Evolutionary conservation across 1,140 invertebrate genomes (phyloP), one percentile per base, ranked within the genome.

Genomic region (Papilio dardanus): DNA sequence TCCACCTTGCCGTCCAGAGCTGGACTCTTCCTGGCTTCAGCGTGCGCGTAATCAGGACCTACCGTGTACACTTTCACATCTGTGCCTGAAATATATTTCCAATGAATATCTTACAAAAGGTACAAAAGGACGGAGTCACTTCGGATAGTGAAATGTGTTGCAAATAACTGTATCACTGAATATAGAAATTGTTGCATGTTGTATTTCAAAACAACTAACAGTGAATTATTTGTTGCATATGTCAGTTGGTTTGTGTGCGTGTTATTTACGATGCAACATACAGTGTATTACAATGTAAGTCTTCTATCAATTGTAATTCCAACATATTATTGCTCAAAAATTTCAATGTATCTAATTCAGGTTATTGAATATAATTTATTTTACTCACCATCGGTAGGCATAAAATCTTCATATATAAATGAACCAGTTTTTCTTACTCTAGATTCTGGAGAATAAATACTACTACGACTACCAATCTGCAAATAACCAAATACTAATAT

Each of bases 321-420:
- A 16, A 42, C 16, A n/a, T 46, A 16, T 19, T 46, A n/a, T 4
- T 5, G 16, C 16, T 46, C n/a, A n/a, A n/a, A 37, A 0, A 3
- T 8, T 37, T n/a, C n/a, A n/a, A n/a, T n/a, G n/a, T n/a, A n/a
- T n/a, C n/a, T n/a, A 42, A 42, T 58, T 50, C 30, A 58, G 7
- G 37, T 14, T 33, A 19, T 74, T 28, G 12, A 10, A 50, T 54
- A 24, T 33, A 66, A 71, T 68, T 40, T 33, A 62, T 79, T 35
- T n/a, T 65, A 88, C 94, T 93, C 96, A 91, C 99, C 99, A 95
- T 99, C 99, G 28, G 99, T 99, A 1, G 99, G 99, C 99, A 99
- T 99, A 92, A 99, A 99, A 94, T 99, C 99, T 96, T 99, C 99
- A 92, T 99, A 99, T 88, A 99, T 99, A 93, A 98, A 99, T 10